Evolutionary conservation across 1,140 invertebrate genomes (phyloP), one percentile per base, ranked within the genome.

Genomic region (Penaeus japonicus): DNA sequence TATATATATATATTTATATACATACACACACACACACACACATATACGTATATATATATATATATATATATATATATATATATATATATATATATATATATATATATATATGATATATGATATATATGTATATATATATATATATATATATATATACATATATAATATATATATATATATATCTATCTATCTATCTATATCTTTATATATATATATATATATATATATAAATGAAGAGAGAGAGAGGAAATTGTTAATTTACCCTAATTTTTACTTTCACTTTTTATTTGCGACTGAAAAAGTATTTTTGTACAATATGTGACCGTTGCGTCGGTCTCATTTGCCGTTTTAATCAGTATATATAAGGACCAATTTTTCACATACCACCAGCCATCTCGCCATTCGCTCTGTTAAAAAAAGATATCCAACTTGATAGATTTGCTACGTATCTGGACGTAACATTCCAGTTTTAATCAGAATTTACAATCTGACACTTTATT

Each of bases 401-500:
- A 15, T 39, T 82, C 39, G 20, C 27, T n/a, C n/a, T 59, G 17
- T 82, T 82, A 30, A 27, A 5, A 24, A 82, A 47, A 27, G 12
- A 27, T 27, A 30, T 30, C 27, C 22, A 20, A 35, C 54, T 20
- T 27, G 47, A 47, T 47, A 47, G 47, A 47, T 73, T 82, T 62
- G n/a, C 7, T 32, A n/a, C 30, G 20, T 59, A 35, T 18, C 27
- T 53, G 32, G 54, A 24, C 62, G 17, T 47, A 32, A 27, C 80
- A 83, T 77, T 83, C 87, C 81, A 20, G 80, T n/a, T 73, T 78
- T 88, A 88, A 88, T 88, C 87, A 88, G 80, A 84, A 88, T 84
- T 84, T 88, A 88, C 87, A 88, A 84, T 65, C 59, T 81, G 80
- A 88, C 87, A 78, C 87, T 77, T 88, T 88, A 88, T 84, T 78